Evolutionary conservation across 2,113 vertebrate genomes (phyloP), one percentile per base, ranked within the genome.

Genomic region (Oreochromis aureus): DNA sequence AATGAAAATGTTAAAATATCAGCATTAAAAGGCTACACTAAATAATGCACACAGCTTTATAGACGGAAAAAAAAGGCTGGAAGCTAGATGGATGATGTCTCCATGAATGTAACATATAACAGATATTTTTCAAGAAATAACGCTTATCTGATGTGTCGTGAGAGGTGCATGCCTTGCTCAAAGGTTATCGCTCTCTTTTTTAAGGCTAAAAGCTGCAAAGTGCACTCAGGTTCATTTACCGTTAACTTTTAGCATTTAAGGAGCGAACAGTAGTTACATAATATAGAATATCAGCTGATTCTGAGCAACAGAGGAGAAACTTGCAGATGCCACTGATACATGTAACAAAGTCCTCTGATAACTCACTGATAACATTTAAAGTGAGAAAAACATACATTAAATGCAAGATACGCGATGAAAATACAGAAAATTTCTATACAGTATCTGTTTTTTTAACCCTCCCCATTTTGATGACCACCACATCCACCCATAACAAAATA

Each of bases 321-420:
- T 34, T 51, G 32, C 34, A 76, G 82, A 82, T 51, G 69, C 63
- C 16, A 81, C n/a, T 76, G 34, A 83, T 59, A 80, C 46, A 48
- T 7, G n/a, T 84, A 78, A 92, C 30, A 86, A 8, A 91, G 56
- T 24, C 81, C 58, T 84, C 36, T 55, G 30, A 87, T 71, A 46
- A 87, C 55, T 78, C 39, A 76, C 22, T 24, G 18, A 54, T 30
- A 78, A 44, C 58, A 81, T 79, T 86, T 16, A 78, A 9, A 13
- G 66, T 85, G 24, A 88, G 19, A 84, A 84, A 76, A 83, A 83
- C 63, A 59, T 10, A 91, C 48, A 82, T 44, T 89, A 93, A 87
- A 91, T 91, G 92, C 82, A 88, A 34, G 83, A 86, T 83, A 56
- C 39, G 56, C 78, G 92, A 88, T 53, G 73, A 53, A 53, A 78